A percentile compares a stretch with the other conserved stretches of the same genome.
phyloP scores from a whole-genome alignment of 2,113 vertebrate genomes.

The Clinocottus analis region DNA sequence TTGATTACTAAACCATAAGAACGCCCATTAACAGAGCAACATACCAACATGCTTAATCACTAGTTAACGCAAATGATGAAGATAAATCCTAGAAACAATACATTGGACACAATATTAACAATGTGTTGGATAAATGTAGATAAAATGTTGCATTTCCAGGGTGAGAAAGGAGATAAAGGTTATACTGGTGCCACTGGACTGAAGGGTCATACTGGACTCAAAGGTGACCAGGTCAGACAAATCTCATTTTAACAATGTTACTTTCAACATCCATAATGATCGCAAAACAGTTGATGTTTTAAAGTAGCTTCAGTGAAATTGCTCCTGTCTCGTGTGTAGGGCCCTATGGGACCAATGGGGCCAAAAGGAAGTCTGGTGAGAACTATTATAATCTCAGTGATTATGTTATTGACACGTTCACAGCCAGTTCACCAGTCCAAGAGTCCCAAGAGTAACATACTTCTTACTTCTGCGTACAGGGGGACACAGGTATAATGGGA shows the following conservation, averaged over 20 bases:
- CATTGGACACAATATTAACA: neutral
- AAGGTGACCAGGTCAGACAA: conserved; percentile 82
- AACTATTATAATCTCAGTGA: neutral
- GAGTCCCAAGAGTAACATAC: neutral
- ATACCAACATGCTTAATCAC: too few species aligned
- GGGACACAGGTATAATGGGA: conserved; percentile 74
- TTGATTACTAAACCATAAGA: neutral
- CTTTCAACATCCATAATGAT: neutral
- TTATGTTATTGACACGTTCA: neutral
- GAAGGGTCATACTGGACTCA: conserved; percentile 84
- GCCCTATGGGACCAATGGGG: conserved; percentile 78
- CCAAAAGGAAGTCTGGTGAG: conserved; percentile 82
- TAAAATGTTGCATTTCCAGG: conserved; percentile 66
- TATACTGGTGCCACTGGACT: conserved; percentile 77
- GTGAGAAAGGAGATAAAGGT: conserved; percentile 82
- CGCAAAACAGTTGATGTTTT: neutral
- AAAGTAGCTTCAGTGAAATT: neutral
- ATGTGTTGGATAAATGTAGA: neutral
- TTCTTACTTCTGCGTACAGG: conserved; percentile 63
- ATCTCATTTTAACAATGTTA: neutral
- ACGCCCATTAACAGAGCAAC: neutral
- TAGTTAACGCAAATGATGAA: neutral
- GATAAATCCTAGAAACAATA: neutral
- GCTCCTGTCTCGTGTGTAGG: conserved; percentile 59
- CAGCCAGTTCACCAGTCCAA: neutral